Base-by-base conservation (phyloP, 1,140 invertebrate genomes). In the Chymomyza costata region DNA sequence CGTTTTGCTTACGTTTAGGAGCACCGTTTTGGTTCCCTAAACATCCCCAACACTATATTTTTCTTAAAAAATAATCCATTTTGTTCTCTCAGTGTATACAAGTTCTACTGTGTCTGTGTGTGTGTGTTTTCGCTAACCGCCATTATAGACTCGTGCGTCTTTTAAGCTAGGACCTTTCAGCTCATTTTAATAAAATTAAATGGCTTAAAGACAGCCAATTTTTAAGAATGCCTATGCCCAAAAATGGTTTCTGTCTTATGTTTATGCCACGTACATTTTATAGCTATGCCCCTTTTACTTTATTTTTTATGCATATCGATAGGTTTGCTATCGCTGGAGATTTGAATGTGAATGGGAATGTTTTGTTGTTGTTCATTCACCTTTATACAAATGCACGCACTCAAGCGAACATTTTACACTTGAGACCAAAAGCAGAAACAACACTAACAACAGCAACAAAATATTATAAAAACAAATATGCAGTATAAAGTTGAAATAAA, bases 111-210 rank as follows among this genome's bases (percentile, higher is more conserved):
- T n/a, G n/a, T n/a, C n/a, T n/a, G n/a, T n/a, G n/a, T n/a, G n/a
- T n/a, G n/a, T n/a, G n/a, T n/a, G n/a, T n/a, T n/a, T n/a, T n/a
- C n/a, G n/a, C n/a, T 25, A 25, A 25, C 21, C 21, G 21, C 21
- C 21, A 3, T 25, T 25, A 25, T 5, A 8, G 3, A 25, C 21
- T n/a, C n/a, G n/a, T n/a, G n/a, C n/a, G n/a, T n/a, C n/a, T 25
- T 25, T 25, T 25, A 25, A 25, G 21, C 21, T 8, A 3, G 8
- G 21, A 3, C 6, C 32, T 70, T 70, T 70, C 65, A 62, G 65
- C 48, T 45, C 43, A 47, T 40, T 48, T 59, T 80, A 78, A 78
- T 78, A 78, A 78, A 80, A 78, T 78, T 67, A 67, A 80, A 71
- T 64, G 48, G 54, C 58, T 80, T 78, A 78, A 78, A 67, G 54